Evolutionary conservation across 2,797 vertebrate genomes (phyloP), one percentile per base, ranked within the genome.

Genomic region (Discoglossus pictus): DNA sequence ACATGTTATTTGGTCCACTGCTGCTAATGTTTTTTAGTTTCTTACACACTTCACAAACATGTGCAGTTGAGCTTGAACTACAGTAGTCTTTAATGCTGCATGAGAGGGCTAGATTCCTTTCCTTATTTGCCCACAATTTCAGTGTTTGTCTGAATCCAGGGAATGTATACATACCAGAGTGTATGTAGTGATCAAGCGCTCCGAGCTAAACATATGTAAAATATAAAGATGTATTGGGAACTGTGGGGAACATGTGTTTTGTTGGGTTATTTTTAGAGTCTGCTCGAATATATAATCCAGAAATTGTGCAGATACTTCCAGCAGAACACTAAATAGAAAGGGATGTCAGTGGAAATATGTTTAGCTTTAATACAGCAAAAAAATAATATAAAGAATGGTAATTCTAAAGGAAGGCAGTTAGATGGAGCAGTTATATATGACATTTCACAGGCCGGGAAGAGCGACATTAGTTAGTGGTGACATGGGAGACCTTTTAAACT

Each of bases 401-500:
- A n/a, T n/a, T 31, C 27, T 8, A 31, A 31, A 8, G 27, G 27
- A 31, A 31, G 27, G 8, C 27, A 8, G 4, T 4, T 8, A 8
- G 27, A 31, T 31, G 27, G 27, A 31, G 4, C 4, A 31, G 27
- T 36, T 36, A 5, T 36, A 36, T 7, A 16, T 51, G 24, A 51
- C 48, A 31, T 51, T 51, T 17, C 15, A 6, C 24, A 34, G 13
- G 11, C 5, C 27, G 1, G 3, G 25, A 6, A 51, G 1, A 31
- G 27, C 7, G 18, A 11, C 16, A 21, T 46, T 4, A 12, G 9
- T 25, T 50, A 24, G 46, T 4, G 20, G 46, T 24, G 46, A 50
- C 21, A 50, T 24, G 12, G 12, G 3, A 2, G 21, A 24, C 20
- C 46, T 48, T 48, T 47, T 48, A 48, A 48, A 48, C 21, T 48